Base-by-base conservation (phyloP, 2,888 invertebrate genomes). In the Plebejus melissa region DNA sequence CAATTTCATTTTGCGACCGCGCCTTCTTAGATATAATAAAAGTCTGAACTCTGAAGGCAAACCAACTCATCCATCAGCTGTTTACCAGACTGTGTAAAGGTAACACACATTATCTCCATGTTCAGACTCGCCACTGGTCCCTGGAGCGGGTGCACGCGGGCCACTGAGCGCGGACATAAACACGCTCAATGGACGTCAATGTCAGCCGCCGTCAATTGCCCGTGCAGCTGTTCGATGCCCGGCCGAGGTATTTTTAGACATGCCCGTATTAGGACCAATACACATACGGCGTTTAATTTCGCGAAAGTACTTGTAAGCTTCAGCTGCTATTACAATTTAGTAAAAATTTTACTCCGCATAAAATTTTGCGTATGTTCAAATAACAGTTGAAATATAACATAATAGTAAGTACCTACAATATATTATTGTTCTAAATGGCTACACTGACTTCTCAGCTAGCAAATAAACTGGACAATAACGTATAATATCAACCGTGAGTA, bases 141-240 rank as follows among this genome's bases (percentile, higher is more conserved):
- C 65, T 16, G 72, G 5, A 13, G 28, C 22, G 71, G 71, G 41
- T 50, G 50, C 72, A 65, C 65, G 11, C 32, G 65, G 32, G 32
- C 50, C 50, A 28, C 13, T 32, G 50, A 32, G 28, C 32, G 22
- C 71, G 50, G 46, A 72, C 72, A 54, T 54, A 72, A 54, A 72
- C 41, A 72, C 71, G 41, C 50, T 28, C 46, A 71, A 71, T 71
- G 5, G 46, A 71, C 50, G 46, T 50, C 71, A 71, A 13, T 50
- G 72, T 54, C 72, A 72, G 54, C 6, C 46, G 11, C 50, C 50
- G 72, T 32, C 54, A 72, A 72, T 54, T 72, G 32, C 2, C 72
- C 46, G 54, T 5, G 72, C 72, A 72, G 72, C 72, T 72, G 72
- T 50, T 28, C 72, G 50, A 28, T 54, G 65, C 50, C 54, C 28